Base-by-base conservation (phyloP, 2,113 vertebrate species). In the Tamias sibiricus region DNA sequence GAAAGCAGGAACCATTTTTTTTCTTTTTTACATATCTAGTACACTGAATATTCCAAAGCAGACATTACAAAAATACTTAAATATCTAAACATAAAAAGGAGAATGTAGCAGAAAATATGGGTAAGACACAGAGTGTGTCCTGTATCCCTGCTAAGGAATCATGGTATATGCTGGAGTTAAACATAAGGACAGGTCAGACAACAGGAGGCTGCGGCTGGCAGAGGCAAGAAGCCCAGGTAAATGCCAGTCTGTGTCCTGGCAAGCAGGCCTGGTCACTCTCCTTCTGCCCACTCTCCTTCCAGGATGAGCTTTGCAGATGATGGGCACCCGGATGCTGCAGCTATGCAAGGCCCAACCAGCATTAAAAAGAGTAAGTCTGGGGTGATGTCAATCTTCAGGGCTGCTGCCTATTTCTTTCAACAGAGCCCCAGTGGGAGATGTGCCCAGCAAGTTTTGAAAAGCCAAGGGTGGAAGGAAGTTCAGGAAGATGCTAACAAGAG, bases 41-140 rank as follows among this genome's bases (percentile, higher is more conserved):
- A 88, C 11, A 64, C 35, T 42, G 71, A 72, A 42, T 54, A 71
- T 26, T 52, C 82, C 40, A 93, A 75, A 76, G 57, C 49, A 90
- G n/a, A 12, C 8, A 59, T 74, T 49, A n/a, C 0, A 44, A n/a
- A 92, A 77, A 77, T 35, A 81, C 3, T 17, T 80, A n/a, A 0
- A 47, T 4, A 49, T 24, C 79, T 69, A 5, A 79, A 69, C 66
- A 68, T 30, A 32, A 75, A 64, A 40, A 68, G 9, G 9, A 74
- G 47, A 10, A 72, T 20, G 7, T 47, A 35, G 42, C 66, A 82
- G 74, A 57, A 79, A 93, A 74, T 44, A 9, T 8, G 44, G 52
- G 49, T 59, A 72, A 87, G 88, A 59, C 30, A 42, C 0, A 3
- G 13, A 13, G 37, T 14, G 22, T 37, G 54, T 26, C 28, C 57